Conservation (phyloP, 2,113 vertebrate species). For the Orthonyx spaldingii region DNA sequence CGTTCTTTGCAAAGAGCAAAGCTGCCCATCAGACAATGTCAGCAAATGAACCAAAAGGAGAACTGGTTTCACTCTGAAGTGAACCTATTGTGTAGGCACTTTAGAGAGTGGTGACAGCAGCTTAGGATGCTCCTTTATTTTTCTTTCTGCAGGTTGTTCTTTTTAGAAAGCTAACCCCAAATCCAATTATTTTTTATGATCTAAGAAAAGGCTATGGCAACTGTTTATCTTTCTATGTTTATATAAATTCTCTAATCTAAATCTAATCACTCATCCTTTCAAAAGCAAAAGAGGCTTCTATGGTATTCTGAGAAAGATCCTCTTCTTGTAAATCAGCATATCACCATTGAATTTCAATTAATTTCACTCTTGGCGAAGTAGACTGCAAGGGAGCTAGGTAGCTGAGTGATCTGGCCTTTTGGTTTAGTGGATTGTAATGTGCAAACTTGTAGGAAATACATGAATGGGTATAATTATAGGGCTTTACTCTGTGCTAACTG, state of each 20-base stretch:
- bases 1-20: conserved; percentile 31
- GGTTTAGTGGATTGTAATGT: background rate
- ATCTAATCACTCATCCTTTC: conserved; percentile 12
- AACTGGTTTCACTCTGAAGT: conserved; percentile 39
- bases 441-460: conserved; percentile 10
- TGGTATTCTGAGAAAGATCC: background rate
- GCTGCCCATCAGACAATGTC: conserved; percentile 31
- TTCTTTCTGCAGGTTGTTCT: background rate
- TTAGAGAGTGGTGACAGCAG: background rate
- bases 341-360: conserved; percentile 13
- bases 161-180: background rate
- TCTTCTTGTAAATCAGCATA: conserved; percentile 1
- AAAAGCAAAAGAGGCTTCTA: conserved; percentile 16
- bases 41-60: conserved; percentile 55
- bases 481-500: background rate
- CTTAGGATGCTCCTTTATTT: conserved; percentile 51
- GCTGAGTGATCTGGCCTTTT: background rate
- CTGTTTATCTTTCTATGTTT: conserved; percentile 39
- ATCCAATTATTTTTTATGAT: conserved; percentile 45
- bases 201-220: conserved; percentile 22
- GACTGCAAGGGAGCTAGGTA: background rate
- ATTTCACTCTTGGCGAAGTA: conserved; percentile 32
- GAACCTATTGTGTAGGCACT: conserved; percentile 23
- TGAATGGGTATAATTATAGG: background rate
- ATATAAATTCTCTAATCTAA: conserved; percentile 30